A percentile compares a stretch with the other conserved stretches of the same genome.
These are phyloP conservation scores for Mugil cephalus DNA, from an alignment of 2,113 vertebrate genomes.

Conservation along the genomic window DNA sequence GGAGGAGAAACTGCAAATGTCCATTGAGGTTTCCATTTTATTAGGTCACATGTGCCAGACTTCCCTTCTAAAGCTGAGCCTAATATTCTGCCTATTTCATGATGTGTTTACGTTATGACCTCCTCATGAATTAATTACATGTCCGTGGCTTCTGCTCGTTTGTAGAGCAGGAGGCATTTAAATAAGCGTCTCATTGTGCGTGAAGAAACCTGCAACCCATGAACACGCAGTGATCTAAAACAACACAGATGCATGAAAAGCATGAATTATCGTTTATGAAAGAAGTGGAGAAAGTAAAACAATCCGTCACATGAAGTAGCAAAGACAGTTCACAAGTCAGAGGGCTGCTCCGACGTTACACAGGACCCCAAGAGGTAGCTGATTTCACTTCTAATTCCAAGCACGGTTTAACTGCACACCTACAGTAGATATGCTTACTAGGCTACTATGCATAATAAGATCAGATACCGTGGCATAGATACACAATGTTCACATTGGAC, in stretches of 20 bases:
- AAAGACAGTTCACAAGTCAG: slow-evolving; percentile 49
- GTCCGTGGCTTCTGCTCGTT: too few species aligned
- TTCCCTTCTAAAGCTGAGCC: too few species aligned
- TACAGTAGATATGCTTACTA: slow-evolving; percentile 39
- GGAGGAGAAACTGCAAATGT: too few species aligned
- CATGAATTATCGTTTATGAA: slow-evolving; percentile 51
- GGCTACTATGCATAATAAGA: slow-evolving; percentile 24
- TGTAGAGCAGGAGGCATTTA: too few species aligned
- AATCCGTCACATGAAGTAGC: slow-evolving; percentile 34
- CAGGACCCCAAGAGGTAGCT: slow-evolving; percentile 53
- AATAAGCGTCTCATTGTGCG: too few species aligned
- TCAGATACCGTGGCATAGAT: slow-evolving; percentile 21
- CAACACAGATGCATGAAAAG: slow-evolving; percentile 34
- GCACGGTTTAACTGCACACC: slow-evolving; percentile 39
- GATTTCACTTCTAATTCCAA: slow-evolving; percentile 47
- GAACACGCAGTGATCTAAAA: slow-evolving; percentile 22
- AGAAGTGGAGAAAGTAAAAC: slow-evolving; percentile 40
- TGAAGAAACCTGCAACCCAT: neutral
- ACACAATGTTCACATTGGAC: slow-evolving; percentile 32
- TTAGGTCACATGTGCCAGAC: too few species aligned
- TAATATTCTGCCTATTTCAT: too few species aligned
- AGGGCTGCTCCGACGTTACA: slow-evolving; percentile 32
- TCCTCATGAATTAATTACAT: too few species aligned
- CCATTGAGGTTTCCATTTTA: too few species aligned
- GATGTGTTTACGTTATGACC: too few species aligned